Base-by-base conservation (phyloP, 1,140 invertebrate genomes). In the Lucilia sericata region DNA sequence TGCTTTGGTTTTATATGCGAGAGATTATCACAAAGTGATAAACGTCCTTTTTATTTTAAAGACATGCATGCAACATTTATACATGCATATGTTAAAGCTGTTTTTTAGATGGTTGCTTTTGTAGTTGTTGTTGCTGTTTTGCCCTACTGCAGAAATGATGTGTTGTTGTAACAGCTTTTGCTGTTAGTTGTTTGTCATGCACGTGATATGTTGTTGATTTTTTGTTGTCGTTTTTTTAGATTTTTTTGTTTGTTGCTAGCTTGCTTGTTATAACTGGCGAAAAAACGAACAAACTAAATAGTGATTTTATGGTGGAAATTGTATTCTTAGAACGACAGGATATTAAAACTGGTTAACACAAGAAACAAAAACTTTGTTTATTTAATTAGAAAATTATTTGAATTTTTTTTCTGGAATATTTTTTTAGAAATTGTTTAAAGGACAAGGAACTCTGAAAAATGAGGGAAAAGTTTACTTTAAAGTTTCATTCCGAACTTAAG, bases 31-130 rank as follows among this genome's bases (percentile, higher is more conserved):
- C 25, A 47, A 80, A 80, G 76, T 80, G 76, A 80, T 80, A 80
- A 80, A 80, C 76, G 76, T 80, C 76, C 76, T 80, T 80, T 80
- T 80, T 80, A 80, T 49, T 80, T 80, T 80, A 80, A 80, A 80
- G 76, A 80, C 76, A 80, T 80, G 76, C 76, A 80, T 80, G 76
- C 76, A 80, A 80, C 76, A 80, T 80, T 80, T 80, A 13, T 49
- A 51, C 76, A 80, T 80, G 76, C 76, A 80, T 19, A 36, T 42
- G 75, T 36, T 42, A 42, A 10, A 5, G 10, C n/a, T 42, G 5
- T 42, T 42, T 42, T 42, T 42, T 42, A 30, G 25, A 30, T 30
- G 25, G 25, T 42, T 42, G 17, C 4, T 8, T 76, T 25, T 76
- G 74, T 17, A 8, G 36, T 47, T 76, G 34, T 76, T 80, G 13